Percentiles rank a stretch among this genome's conserved stretches.
phyloP scores from a whole-genome alignment of 2,888 invertebrate genomes.

The Epistrophe grossulariae region DNA sequence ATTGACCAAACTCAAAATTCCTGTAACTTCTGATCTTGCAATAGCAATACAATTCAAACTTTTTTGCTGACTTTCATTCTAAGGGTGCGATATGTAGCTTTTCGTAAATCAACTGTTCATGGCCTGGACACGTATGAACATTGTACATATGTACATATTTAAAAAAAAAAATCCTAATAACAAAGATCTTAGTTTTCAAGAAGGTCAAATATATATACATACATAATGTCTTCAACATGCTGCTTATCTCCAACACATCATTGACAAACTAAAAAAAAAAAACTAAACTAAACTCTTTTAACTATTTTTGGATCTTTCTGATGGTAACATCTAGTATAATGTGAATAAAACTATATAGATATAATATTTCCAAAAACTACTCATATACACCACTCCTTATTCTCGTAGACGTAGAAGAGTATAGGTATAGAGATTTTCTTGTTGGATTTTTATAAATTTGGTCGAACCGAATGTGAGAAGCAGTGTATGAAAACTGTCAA shows the following conservation, averaged over 20 bases:
- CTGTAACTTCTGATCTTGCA: too few species aligned
- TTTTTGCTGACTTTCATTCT: too few species aligned
- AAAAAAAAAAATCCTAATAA: not conserved
- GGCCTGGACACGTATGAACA: too few species aligned
- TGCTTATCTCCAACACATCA: not conserved
- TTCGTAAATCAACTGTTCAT: too few species aligned
- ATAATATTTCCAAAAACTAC: constrained; percentile 26
- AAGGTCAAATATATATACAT: not conserved
- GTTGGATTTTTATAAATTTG: constrained; percentile 43
- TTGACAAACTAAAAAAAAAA: not conserved
- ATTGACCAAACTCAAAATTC: too few species aligned
- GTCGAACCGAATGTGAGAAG: constrained; percentile 64
- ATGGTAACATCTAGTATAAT: constrained; percentile 23
- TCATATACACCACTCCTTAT: constrained; percentile 56
- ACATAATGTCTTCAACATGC: not conserved
- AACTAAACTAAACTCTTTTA: not conserved
- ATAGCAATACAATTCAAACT: too few species aligned
- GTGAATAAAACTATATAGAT: constrained; percentile 20
- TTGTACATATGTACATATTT: too few species aligned
- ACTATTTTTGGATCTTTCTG: constrained; percentile 16
- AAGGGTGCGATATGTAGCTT: too few species aligned
- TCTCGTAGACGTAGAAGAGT: not conserved
- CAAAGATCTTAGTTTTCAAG: not conserved
- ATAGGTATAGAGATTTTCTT: constrained; percentile 13
- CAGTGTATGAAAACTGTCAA: constrained; percentile 77